A percentile compares a stretch with the other conserved stretches of the same genome.
Conservation (phyloP, 2,888 invertebrate species). For the Osedax frankpressi region DNA sequence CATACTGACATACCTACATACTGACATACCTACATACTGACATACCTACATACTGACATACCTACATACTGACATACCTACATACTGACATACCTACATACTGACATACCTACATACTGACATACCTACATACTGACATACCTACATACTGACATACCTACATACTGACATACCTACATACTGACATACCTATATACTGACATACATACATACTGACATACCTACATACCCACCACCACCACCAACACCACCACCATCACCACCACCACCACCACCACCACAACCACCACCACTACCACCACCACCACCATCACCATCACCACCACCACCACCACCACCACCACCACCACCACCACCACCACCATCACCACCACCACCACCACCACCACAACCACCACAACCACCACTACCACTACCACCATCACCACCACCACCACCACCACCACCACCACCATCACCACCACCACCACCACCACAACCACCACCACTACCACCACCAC, state of each 20-base stretch:
- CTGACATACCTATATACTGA: too few relatives aligned
- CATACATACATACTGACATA: too few relatives aligned
- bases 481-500: constrained; percentile 11
- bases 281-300: constrained; percentile 10
- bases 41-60: too few relatives aligned
- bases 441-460: constrained; percentile 8
- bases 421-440: constrained; percentile 9
- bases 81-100: too few relatives aligned
- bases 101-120: too few relatives aligned
- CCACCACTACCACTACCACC: constrained; percentile 13
- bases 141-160: too few relatives aligned
- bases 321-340: constrained; percentile 17
- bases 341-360: constrained; percentile 16
- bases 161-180: too few relatives aligned
- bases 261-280: constrained; percentile 8
- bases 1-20: too few relatives aligned
- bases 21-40: too few relatives aligned
- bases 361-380: constrained; percentile 16
- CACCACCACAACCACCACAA: constrained; percentile 16
- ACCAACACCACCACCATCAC: constrained; percentile 8
- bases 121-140: too few relatives aligned
- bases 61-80: too few relatives aligned
- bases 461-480: constrained; percentile 9
- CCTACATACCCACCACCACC: constrained; percentile 8
- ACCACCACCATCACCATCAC: constrained; percentile 8